phyloP scores from a whole-genome alignment of 2,113 vertebrate genomes.

The Oostethus manadensis region DNA sequence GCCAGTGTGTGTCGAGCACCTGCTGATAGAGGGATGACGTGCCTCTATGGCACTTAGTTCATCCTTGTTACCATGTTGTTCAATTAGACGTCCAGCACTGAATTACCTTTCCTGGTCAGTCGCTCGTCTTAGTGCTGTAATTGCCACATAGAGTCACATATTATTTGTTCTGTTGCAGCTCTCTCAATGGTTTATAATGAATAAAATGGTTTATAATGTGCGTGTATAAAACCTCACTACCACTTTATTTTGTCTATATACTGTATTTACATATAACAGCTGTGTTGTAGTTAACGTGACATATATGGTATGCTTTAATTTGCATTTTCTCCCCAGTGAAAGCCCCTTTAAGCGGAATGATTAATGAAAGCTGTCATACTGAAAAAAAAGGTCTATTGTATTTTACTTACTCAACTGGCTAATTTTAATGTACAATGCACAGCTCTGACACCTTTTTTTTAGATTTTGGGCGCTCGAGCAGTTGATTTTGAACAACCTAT shows the following conservation, averaged over 20 bases:
- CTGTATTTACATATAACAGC: background rate
- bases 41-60: slow-evolving; percentile 50
- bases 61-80: slow-evolving; percentile 59
- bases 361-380: background rate
- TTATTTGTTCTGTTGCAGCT: slow-evolving; percentile 6
- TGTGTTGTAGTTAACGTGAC: background rate
- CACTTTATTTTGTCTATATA: background rate
- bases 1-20: slow-evolving; percentile 60
- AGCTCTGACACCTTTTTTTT: too few species aligned
- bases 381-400: background rate
- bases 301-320: background rate
- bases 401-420: background rate
- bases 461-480: too few species aligned
- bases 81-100: slow-evolving; percentile 56
- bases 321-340: background rate
- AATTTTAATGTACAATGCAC: background rate
- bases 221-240: background rate
- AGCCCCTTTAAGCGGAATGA: slow-evolving; percentile 1
- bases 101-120: slow-evolving; percentile 41
- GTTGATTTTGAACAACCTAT: too few species aligned
- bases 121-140: slow-evolving; percentile 40
- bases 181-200: too few species aligned
- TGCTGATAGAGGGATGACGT: slow-evolving; percentile 58
- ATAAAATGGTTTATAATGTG: too few species aligned
- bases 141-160: slow-evolving; percentile 11